Base-by-base conservation (phyloP, 2,797 vertebrate species). In the Diceros bicornis region DNA sequence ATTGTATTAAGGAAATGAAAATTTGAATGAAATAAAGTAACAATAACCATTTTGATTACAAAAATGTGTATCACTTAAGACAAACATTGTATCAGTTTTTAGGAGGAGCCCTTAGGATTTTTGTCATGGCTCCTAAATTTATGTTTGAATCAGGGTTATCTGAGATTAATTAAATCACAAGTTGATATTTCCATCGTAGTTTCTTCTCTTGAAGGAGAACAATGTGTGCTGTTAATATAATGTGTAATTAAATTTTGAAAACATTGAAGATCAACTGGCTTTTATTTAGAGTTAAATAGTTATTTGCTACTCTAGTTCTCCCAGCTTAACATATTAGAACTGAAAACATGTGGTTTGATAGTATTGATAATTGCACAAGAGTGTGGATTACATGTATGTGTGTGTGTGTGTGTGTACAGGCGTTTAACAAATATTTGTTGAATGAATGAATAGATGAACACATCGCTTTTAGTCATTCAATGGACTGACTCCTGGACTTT, bases 91-190 rank as follows among this genome's bases (percentile, higher is more conserved):
- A 23, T 3, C 37, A 8, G 14, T 62, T 44, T 94, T 74, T 12
- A 55, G 81, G n/a, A 96, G 91, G 95, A 92, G 96, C 84, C 68
- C 75, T 94, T 68, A 95, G 52, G 93, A 74, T 41, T 69, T 97
- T 84, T 66, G 71, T 2, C 0, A 83, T 69, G 92, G 47, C 74
- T 95, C 12, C 44, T 72, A 96, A 91, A 96, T 96, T 97, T 97
- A 61, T 69, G 62, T 96, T 98, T 97, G n/a, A 59, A 89, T 82
- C 52, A 91, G 72, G 52, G 4, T 85, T 93, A 25, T 77, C 94
- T 97, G 95, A 97, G 81, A 41, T 68, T 55, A 96, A 94, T 97
- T 87, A 97, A 98, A 97, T 97, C 92, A 86, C 75, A 97, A 94
- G 44, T 87, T 97, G 92, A 55, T 57, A 94, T 32, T 95, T 97